A percentile compares a stretch with the other conserved stretches of the same genome.
These are phyloP conservation scores for Heliconius congener DNA, from an alignment of 1,140 invertebrate genomes.

Conservation along the genomic window DNA sequence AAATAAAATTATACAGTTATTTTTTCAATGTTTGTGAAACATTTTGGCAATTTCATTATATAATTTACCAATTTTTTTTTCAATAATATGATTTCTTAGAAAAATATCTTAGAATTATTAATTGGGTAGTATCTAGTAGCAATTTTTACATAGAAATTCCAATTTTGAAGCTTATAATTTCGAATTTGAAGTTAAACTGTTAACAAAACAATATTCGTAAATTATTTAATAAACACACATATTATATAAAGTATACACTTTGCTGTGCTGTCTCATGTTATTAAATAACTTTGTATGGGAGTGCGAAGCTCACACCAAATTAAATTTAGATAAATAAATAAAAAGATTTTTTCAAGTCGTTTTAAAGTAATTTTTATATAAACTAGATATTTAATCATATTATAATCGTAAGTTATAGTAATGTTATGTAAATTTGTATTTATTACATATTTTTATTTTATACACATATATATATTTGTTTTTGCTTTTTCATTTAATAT, in stretches of 20 bases:
- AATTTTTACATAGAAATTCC: too few relatives aligned
- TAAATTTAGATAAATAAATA: background rate
- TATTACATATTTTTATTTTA: background rate
- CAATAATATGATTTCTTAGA: too few relatives aligned
- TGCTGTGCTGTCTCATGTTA: background rate
- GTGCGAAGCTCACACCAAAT: slow-evolving; percentile 20
- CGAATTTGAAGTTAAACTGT: too few relatives aligned
- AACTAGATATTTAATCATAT: background rate
- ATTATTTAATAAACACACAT: background rate
- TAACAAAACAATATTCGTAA: too few relatives aligned
- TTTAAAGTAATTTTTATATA: background rate
- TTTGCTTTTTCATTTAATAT: background rate
- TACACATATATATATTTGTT: background rate
- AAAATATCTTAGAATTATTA: too few relatives aligned
- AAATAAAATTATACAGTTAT: too few relatives aligned
- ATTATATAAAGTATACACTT: background rate
- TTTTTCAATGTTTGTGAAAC: too few relatives aligned
- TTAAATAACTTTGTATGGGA: slow-evolving; percentile 1
- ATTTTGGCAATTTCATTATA: too few relatives aligned
- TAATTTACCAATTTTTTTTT: too few relatives aligned
- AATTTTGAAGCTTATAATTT: too few relatives aligned
- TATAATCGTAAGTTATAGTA: background rate
- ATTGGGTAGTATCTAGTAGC: too few relatives aligned
- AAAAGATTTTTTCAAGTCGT: background rate
- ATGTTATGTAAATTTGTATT: background rate